These are phyloP conservation scores for Propithecus coquereli DNA, from an alignment of 2,113 vertebrate species.

Conservation along the genomic window DNA sequence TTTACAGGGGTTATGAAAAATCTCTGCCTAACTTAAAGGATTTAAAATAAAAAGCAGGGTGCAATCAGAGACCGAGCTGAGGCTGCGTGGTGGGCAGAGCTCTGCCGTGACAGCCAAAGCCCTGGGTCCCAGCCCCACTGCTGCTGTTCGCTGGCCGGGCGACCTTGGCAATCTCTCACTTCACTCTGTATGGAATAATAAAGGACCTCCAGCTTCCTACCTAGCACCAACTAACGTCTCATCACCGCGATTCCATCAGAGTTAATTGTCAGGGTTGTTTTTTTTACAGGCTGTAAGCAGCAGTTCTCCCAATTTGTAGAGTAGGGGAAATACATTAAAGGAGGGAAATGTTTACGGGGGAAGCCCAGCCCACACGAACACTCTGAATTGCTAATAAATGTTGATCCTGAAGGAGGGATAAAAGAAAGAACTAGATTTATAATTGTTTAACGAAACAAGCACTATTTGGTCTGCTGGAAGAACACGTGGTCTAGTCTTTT, in stretches of 20 bases:
- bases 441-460: slow-evolving; percentile 42
- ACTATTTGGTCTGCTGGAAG: slow-evolving; percentile 40
- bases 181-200: background rate
- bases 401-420: slow-evolving; percentile 28
- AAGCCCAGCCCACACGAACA: slow-evolving; percentile 30
- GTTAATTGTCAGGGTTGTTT: slow-evolving; percentile 35
- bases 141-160: background rate
- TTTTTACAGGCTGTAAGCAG: slow-evolving; percentile 3
- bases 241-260: slow-evolving; percentile 14
- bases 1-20: background rate
- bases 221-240: background rate
- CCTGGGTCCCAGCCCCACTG: background rate
- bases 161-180: background rate
- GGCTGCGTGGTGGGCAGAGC: background rate
- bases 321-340: slow-evolving; percentile 4
- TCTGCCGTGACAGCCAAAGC: background rate
- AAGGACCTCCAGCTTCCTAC: background rate
- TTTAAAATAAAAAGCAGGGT: background rate
- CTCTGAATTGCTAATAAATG: slow-evolving; percentile 41
- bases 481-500: slow-evolving; percentile 56
- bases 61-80: background rate
- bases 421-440: slow-evolving; percentile 33
- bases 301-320: slow-evolving; percentile 44
- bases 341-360: slow-evolving; percentile 11
- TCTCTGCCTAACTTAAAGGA: background rate